Evolutionary conservation across 2,888 invertebrate genomes (phyloP).

Genomic region (Leptopilina drosophilae): DNA sequence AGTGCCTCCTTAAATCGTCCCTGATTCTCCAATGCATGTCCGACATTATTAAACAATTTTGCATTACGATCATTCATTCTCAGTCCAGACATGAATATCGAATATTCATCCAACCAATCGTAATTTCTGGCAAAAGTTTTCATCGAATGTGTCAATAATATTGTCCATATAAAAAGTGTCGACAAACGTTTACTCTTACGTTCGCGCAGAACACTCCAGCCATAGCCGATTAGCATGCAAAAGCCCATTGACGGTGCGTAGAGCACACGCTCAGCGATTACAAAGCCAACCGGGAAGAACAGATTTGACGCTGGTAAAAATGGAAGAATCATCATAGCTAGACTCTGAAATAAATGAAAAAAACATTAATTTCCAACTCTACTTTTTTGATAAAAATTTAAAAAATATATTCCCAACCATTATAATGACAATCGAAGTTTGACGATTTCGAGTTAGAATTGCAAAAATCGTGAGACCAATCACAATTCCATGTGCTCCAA

Average conservation of each 20-base stretch:
- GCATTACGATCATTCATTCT: constrained; percentile 93
- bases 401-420: constrained; percentile 79
- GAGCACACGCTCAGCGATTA: constrained; percentile 95
- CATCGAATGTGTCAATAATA: constrained; percentile 87
- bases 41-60: constrained; percentile 97
- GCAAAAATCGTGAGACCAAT: constrained; percentile 80
- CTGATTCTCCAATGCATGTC: constrained; percentile 93
- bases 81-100: constrained; percentile 95
- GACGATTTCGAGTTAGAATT: constrained; percentile 80
- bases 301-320: constrained; percentile 97
- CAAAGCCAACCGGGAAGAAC: constrained; percentile 98
- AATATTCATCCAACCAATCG: constrained; percentile 96
- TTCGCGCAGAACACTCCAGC: constrained; percentile 85
- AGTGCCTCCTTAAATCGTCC: constrained; percentile 86
- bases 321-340: constrained; percentile 92
- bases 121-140: constrained; percentile 93
- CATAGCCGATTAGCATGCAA: constrained; percentile 93
- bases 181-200: constrained; percentile 83
- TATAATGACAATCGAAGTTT: constrained; percentile 83
- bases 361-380: too few species aligned
- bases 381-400: too few species aligned
- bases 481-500: constrained; percentile 83
- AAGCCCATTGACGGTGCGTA: constrained; percentile 99
- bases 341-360: constrained; percentile 81
- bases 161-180: constrained; percentile 82